These are phyloP conservation scores for Agriotes lineatus DNA, from an alignment of 2,888 invertebrate genomes.

Conservation along the genomic window DNA sequence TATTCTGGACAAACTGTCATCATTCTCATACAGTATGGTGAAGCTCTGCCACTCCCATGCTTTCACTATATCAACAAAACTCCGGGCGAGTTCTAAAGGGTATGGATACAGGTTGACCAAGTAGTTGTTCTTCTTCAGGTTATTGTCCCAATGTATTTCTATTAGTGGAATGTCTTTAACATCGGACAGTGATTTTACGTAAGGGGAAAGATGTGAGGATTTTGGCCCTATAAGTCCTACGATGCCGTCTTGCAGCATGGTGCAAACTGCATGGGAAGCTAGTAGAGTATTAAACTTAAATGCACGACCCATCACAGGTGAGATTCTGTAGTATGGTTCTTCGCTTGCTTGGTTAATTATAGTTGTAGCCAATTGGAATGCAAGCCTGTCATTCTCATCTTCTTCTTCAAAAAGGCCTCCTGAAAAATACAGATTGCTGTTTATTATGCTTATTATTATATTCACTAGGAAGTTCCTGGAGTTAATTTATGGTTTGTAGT, in stretches of 20 bases:
- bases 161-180: constrained; percentile 77
- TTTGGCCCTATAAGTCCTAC: constrained; percentile 76
- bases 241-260: constrained; percentile 57
- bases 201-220: constrained; percentile 68
- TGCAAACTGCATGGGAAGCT: constrained; percentile 24
- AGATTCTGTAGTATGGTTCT: background rate
- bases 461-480: too few relatives aligned
- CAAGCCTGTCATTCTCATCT: constrained; percentile 21
- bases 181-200: constrained; percentile 77
- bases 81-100: constrained; percentile 61
- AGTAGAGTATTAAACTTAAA: constrained; percentile 25
- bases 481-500: too few relatives aligned
- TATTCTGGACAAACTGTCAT: constrained; percentile 70
- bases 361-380: constrained; percentile 34
- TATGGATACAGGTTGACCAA: constrained; percentile 31
- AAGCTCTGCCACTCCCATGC: constrained; percentile 86
- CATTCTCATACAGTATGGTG: constrained; percentile 85
- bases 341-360: constrained; percentile 24
- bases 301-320: background rate
- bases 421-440: constrained; percentile 14
- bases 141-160: constrained; percentile 71
- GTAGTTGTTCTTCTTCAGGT: constrained; percentile 35
- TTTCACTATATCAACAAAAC: constrained; percentile 78
- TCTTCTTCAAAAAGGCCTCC: constrained; percentile 39
- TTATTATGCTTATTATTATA: too few relatives aligned